Evolutionary conservation across 1,140 invertebrate genomes (phyloP).

Genomic region (Hyposmocoma kahamanoa): DNA sequence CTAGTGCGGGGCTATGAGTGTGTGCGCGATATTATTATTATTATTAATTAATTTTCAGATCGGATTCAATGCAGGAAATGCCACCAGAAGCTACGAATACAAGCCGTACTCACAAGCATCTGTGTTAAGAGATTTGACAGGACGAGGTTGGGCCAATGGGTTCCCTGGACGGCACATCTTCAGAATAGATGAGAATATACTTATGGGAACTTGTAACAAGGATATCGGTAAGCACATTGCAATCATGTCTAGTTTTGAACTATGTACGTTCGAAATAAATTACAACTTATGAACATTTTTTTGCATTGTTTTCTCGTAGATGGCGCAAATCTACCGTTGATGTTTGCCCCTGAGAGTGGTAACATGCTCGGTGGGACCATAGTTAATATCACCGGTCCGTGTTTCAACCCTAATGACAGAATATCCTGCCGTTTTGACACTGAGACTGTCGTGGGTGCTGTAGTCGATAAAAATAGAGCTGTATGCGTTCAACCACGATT

Average conservation of each 20-base stretch:
- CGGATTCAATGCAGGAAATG: slow-evolving; percentile 97
- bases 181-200: slow-evolving; percentile 94
- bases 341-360: slow-evolving; percentile 94
- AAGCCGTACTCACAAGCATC: slow-evolving; percentile 91
- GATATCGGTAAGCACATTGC: slow-evolving; percentile 80
- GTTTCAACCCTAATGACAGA: slow-evolving; percentile 79
- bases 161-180: slow-evolving; percentile 94
- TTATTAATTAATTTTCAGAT: no score
- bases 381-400: slow-evolving; percentile 96
- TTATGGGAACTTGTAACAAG: slow-evolving; percentile 93
- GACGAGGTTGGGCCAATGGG: slow-evolving; percentile 89
- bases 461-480: slow-evolving; percentile 86
- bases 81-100: slow-evolving; percentile 92
- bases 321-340: slow-evolving; percentile 84
- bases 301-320: slow-evolving; percentile 72
- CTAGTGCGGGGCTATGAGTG: no score
- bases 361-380: slow-evolving; percentile 96
- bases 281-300: neutral
- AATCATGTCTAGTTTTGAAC: neutral
- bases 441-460: slow-evolving; percentile 82
- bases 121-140: slow-evolving; percentile 86
- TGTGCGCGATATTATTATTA: no score
- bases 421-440: slow-evolving; percentile 89
- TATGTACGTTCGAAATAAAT: neutral
- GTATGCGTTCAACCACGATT: slow-evolving; percentile 92